Conservation (phyloP, 2,113 vertebrate genomes). For the Setophaga petechia region DNA sequence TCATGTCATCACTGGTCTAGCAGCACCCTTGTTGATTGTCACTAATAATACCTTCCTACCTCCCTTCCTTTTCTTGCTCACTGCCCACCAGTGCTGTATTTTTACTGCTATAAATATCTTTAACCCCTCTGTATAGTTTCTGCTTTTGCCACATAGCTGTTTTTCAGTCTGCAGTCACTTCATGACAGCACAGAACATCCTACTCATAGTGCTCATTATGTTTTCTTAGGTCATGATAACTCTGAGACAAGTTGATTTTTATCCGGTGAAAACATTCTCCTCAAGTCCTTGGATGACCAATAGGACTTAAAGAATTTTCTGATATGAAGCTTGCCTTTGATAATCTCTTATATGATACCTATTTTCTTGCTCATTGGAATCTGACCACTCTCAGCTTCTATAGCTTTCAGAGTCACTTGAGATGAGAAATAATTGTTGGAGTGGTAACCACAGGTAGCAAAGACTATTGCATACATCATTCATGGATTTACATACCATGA, state of each 20-base stretch:
- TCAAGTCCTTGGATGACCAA: neutral
- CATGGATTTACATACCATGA: neutral
- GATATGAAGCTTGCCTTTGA: neutral
- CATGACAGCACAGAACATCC: neutral
- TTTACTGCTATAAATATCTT: neutral
- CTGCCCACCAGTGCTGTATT: neutral
- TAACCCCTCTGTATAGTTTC: neutral
- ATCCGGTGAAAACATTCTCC: neutral
- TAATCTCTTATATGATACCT: neutral
- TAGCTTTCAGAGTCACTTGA: neutral
- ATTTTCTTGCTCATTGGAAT: neutral
- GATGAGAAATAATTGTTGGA: neutral
- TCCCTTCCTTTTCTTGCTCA: neutral
- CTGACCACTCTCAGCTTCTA: neutral
- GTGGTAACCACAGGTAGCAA: neutral
- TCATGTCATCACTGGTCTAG: neutral
- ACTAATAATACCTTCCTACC: neutral
- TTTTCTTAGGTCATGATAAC: neutral
- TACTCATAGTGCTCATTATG: neutral
- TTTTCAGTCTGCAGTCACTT: fast-evolving
- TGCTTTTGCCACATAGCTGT: neutral
- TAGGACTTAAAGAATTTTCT: neutral
- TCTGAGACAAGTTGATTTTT: neutral
- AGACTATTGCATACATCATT: neutral
- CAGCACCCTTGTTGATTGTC: neutral